These are phyloP conservation scores for Thaleichthys pacificus DNA, from an alignment of 2,797 vertebrate species.

Conservation along the genomic window DNA sequence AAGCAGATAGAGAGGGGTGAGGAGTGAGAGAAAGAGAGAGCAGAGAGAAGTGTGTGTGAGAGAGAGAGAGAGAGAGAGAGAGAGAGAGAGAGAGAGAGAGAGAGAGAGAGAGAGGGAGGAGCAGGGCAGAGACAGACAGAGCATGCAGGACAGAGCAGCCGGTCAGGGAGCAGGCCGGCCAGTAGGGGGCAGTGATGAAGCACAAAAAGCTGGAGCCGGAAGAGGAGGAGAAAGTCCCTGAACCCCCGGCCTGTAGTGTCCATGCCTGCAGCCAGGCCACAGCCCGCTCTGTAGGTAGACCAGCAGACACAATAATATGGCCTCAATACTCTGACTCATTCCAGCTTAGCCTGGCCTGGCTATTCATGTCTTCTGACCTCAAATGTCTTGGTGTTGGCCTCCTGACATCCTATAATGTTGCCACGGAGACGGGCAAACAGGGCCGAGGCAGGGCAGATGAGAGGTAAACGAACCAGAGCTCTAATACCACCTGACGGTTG, in stretches of 20 bases:
- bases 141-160: not conserved
- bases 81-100: not conserved
- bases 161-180: not conserved
- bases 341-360: not conserved
- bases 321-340: not conserved
- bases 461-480: no score
- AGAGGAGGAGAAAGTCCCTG: not conserved
- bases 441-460: no score
- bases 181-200: not conserved
- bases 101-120: not conserved
- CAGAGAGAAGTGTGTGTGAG: not conserved
- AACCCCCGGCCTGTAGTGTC: not conserved
- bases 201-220: not conserved
- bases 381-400: no score
- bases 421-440: not conserved
- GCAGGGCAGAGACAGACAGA: not conserved
- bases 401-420: no score
- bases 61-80: not conserved
- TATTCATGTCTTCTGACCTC: not conserved
- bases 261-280: not conserved
- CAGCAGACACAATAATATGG: not conserved
- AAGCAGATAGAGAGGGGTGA: not conserved
- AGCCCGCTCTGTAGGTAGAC: not conserved
- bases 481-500: no score
- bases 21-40: not conserved